Percentiles rank a stretch among this genome's conserved stretches.
Evolutionary conservation across 2,113 vertebrate genomes (phyloP).

Genomic region (Phycodurus eques): DNA sequence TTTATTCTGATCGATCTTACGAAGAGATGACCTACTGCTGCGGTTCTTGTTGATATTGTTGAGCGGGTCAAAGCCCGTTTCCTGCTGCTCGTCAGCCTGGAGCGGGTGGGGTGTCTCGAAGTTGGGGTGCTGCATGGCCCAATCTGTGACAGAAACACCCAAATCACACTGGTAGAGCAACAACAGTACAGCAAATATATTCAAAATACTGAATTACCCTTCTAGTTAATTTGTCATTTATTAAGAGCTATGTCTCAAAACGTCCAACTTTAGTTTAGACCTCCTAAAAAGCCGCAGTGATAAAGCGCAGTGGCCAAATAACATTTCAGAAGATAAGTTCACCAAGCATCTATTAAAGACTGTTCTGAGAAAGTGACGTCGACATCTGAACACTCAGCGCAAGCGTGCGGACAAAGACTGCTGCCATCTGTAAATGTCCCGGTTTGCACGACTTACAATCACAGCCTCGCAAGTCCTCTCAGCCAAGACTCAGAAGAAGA

Average conservation of each 20-base stretch:
- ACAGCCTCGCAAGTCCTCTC: conserved; percentile 51
- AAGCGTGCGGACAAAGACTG: conserved; percentile 1
- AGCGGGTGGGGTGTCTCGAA: conserved; percentile 90
- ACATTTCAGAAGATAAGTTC: background rate
- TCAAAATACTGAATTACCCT: background rate
- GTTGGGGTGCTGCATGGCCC: conserved; percentile 88
- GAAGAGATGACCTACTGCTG: conserved; percentile 74
- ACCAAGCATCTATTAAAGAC: conserved; percentile 6
- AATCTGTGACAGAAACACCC: conserved; percentile 19
- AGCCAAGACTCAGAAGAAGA: conserved; percentile 43
- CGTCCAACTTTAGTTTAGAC: background rate
- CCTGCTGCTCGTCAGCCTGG: conserved; percentile 90
- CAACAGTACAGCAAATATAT: background rate
- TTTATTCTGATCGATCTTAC: background rate
- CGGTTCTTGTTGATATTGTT: conserved; percentile 79
- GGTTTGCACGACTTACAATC: conserved; percentile 47
- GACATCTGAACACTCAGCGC: too few relatives aligned
- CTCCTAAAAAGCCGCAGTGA: background rate
- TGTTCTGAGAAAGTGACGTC: conserved; percentile 8
- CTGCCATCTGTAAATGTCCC: background rate
- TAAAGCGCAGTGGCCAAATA: conserved; percentile 3
- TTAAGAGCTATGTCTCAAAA: too few relatives aligned
- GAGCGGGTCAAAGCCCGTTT: conserved; percentile 90
- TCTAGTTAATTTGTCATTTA: background rate
- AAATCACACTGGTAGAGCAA: background rate